Percentiles rank a stretch among this genome's conserved stretches.
phyloP scores from a whole-genome alignment of 2,888 invertebrate genomes.

The Drosophila acutilabella region DNA sequence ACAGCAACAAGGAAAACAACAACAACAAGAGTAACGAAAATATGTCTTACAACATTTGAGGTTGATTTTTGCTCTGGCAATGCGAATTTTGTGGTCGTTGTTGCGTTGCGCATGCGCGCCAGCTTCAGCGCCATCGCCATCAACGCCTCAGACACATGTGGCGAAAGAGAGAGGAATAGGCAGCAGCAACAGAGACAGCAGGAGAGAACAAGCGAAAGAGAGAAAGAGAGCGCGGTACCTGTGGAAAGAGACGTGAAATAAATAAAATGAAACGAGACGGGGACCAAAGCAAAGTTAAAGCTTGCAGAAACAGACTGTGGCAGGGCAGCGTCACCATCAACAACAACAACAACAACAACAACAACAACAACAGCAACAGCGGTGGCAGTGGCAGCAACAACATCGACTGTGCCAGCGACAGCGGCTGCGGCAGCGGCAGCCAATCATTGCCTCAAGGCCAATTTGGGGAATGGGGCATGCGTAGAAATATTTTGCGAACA shows the following conservation, averaged over 20 bases:
- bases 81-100: slow-evolving; percentile 59
- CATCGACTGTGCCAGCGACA: slow-evolving; percentile 21
- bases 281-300: slow-evolving; percentile 11
- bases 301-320: slow-evolving; percentile 4
- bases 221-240: slow-evolving; percentile 11
- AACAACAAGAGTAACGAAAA: slow-evolving; percentile 47
- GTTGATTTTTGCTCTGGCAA: slow-evolving; percentile 49
- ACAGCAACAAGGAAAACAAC: slow-evolving; percentile 28
- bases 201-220: slow-evolving; percentile 38
- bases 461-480: slow-evolving; percentile 71
- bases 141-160: slow-evolving; percentile 68
- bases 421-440: slow-evolving; percentile 55
- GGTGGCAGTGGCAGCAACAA: slow-evolving; percentile 13
- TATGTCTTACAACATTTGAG: slow-evolving; percentile 73
- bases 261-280: slow-evolving; percentile 47
- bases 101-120: slow-evolving; percentile 75
- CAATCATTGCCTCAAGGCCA: slow-evolving; percentile 81
- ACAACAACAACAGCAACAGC: slow-evolving; percentile 11
- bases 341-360: slow-evolving; percentile 16
- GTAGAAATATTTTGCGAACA: slow-evolving; percentile 69
- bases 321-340: slow-evolving; percentile 4
- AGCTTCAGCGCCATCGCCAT: slow-evolving; percentile 81
- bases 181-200: slow-evolving; percentile 22
- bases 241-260: slow-evolving; percentile 9
- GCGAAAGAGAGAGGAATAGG: slow-evolving; percentile 24